These are phyloP conservation scores for Orchesella flavescens DNA, from an alignment of 2,888 invertebrate genomes.

Conservation along the genomic window DNA sequence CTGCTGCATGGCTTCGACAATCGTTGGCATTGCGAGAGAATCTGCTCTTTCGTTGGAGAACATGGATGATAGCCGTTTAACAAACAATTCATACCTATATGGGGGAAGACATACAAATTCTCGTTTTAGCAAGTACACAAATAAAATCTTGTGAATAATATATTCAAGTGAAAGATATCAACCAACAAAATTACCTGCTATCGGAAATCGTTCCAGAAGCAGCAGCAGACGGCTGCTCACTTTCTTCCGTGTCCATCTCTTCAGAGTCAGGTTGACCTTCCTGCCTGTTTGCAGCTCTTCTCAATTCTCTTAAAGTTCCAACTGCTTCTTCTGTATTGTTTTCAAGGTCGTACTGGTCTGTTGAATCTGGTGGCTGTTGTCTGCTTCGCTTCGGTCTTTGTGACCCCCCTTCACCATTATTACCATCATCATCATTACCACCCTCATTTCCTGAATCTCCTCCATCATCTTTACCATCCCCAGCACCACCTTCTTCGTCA, in stretches of 20 bases:
- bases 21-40: conserved; percentile 81
- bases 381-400: conserved; percentile 47
- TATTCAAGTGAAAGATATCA: too few relatives aligned
- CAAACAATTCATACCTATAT: conserved; percentile 81
- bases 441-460: conserved; percentile 47
- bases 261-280: conserved; percentile 51
- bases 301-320: conserved; percentile 49
- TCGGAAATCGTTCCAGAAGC: conserved; percentile 72
- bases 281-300: conserved; percentile 62
- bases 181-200: conserved; percentile 71
- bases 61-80: conserved; percentile 82
- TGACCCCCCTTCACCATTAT: conserved; percentile 49
- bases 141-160: too few relatives aligned
- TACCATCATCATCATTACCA: conserved; percentile 55
- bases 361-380: conserved; percentile 73
- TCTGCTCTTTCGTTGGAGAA: conserved; percentile 87
- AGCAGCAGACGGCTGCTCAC: conserved; percentile 20
- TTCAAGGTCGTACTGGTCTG: conserved; percentile 74
- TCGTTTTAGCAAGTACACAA: not conserved
- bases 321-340: conserved; percentile 69
- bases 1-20: conserved; percentile 81
- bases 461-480: conserved; percentile 50
- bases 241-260: conserved; percentile 57
- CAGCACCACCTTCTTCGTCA: conserved; percentile 52
- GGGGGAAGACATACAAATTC: conserved; percentile 45